phyloP scores from a whole-genome alignment of 1,140 invertebrate species.

The Colletes gigas region DNA sequence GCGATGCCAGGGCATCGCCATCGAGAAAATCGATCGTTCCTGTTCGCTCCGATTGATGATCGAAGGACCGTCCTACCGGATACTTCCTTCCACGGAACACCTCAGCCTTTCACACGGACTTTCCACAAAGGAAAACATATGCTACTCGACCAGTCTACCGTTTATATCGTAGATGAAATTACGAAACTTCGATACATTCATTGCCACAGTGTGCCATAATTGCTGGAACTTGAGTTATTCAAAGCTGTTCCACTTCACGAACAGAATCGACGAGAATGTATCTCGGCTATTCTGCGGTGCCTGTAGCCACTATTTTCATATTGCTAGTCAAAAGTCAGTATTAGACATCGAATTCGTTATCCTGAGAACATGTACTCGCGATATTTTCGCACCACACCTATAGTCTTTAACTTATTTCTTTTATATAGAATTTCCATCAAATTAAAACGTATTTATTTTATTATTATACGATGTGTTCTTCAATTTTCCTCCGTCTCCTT shows the following conservation, averaged over 20 bases:
- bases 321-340: slow-evolving; percentile 64
- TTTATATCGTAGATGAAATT: neutral
- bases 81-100: no score
- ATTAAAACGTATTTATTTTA: slow-evolving; percentile 27
- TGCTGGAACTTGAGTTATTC: neutral
- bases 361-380: neutral
- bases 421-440: slow-evolving; percentile 6
- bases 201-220: slow-evolving; percentile 19
- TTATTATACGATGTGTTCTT: neutral
- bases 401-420: slow-evolving; percentile 32
- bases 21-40: neutral
- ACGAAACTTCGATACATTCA: no score
- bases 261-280: neutral
- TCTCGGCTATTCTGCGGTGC: neutral
- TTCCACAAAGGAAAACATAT: neutral
- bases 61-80: neutral
- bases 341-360: slow-evolving; percentile 38
- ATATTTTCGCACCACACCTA: neutral
- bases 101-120: neutral
- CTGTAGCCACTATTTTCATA: neutral
- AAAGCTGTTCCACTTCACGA: neutral
- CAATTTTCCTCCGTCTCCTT: neutral
- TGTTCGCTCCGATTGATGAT: slow-evolving; percentile 6
- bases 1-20: neutral
- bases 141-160: neutral